phyloP scores from a whole-genome alignment of 1,140 invertebrate genomes.

The Penaeus japonicus region DNA sequence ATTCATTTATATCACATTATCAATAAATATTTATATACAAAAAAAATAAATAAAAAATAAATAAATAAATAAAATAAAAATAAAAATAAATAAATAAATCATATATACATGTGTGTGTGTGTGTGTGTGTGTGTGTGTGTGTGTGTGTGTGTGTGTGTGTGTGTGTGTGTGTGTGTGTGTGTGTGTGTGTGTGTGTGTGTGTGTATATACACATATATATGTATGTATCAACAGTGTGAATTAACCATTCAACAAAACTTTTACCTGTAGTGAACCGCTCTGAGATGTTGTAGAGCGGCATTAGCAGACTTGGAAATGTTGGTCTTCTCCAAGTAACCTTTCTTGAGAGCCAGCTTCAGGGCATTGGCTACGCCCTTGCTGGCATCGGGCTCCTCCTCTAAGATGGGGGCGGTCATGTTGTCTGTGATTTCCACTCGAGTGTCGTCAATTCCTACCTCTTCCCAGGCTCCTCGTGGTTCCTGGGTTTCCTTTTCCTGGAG shows the following conservation, averaged over 20 bases:
- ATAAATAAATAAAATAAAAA: too few relatives aligned
- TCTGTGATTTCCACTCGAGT: constrained; percentile 60
- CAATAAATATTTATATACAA: neutral
- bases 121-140: too few relatives aligned
- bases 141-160: too few relatives aligned
- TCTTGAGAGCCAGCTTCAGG: constrained; percentile 89
- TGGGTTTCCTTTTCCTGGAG: constrained; percentile 33
- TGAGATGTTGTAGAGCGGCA: constrained; percentile 73
- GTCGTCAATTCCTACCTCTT: constrained; percentile 73
- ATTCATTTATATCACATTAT: neutral
- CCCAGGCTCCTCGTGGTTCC: constrained; percentile 73
- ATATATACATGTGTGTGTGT: too few relatives aligned
- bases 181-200: too few relatives aligned
- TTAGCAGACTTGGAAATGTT: constrained; percentile 70
- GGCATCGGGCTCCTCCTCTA: constrained; percentile 96
- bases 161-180: too few relatives aligned
- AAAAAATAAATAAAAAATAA: neutral
- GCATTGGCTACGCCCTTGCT: constrained; percentile 91
- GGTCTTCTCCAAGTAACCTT: constrained; percentile 92
- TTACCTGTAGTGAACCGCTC: constrained; percentile 88
- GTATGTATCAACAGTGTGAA: too few relatives aligned
- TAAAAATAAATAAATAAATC: too few relatives aligned
- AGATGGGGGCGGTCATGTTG: constrained; percentile 68
- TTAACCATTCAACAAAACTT: neutral
- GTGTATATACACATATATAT: too few relatives aligned